Conservation (phyloP, 1,140 invertebrate genomes). For the Anoplolepis gracilipes region DNA sequence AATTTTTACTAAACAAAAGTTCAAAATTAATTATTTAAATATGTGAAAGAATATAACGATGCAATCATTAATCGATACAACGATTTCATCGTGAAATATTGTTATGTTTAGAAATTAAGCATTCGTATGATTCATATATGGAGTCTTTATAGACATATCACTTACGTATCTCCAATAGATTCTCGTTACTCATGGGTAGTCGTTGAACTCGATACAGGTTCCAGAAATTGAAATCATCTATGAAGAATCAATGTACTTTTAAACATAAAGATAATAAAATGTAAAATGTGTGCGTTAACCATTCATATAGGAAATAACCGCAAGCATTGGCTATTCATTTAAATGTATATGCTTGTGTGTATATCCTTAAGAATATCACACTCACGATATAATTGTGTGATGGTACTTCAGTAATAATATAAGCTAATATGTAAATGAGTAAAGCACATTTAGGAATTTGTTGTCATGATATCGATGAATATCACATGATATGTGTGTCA, state of each 20-base stretch:
- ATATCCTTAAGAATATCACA: constrained; percentile 24
- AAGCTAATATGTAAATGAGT: too few species aligned
- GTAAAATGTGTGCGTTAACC: constrained; percentile 11
- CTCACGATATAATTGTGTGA: constrained; percentile 2
- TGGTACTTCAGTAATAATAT: constrained; percentile 19
- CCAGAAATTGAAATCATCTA: constrained; percentile 21
- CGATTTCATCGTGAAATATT: neutral
- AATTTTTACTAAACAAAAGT: neutral
- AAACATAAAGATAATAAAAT: neutral
- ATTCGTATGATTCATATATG: constrained; percentile 1
- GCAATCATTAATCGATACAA: neutral
- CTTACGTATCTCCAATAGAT: constrained; percentile 14
- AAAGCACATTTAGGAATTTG: too few species aligned
- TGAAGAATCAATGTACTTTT: neutral
- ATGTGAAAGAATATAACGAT: neutral
- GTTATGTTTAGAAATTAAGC: constrained; percentile 9
- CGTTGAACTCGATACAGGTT: constrained; percentile 57
- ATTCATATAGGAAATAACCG: too few species aligned
- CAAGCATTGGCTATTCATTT: too few species aligned
- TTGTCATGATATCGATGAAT: too few species aligned
- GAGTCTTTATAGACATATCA: constrained; percentile 25
- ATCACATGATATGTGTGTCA: too few species aligned
- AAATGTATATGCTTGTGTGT: too few species aligned
- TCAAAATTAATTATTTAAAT: neutral
- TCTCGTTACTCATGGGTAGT: constrained; percentile 28